Percentiles rank a stretch among this genome's conserved stretches.
Evolutionary conservation across 2,113 vertebrate species (phyloP).

Genomic region (Nerophis lumbriciformis): DNA sequence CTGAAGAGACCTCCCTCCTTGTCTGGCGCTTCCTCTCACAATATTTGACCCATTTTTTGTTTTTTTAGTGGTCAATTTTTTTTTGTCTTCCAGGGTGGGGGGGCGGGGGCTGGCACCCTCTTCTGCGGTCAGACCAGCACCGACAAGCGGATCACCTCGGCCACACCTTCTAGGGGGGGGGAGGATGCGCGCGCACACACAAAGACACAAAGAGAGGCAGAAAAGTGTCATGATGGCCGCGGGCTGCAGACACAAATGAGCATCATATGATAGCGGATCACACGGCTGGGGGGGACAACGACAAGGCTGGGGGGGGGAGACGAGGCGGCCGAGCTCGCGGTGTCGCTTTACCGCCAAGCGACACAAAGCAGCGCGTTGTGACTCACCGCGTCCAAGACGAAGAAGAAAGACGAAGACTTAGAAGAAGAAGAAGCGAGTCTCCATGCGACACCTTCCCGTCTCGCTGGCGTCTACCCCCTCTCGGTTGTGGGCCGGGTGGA

Average conservation of each 20-base stretch:
- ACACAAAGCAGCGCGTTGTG: constrained; percentile 69
- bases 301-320: constrained; percentile 34
- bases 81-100: constrained; percentile 15
- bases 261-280: constrained; percentile 75
- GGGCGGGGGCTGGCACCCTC: constrained; percentile 37
- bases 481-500: constrained; percentile 24
- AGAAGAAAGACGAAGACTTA: constrained; percentile 9
- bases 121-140: constrained; percentile 59
- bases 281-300: constrained; percentile 35
- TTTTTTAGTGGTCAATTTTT: not conserved
- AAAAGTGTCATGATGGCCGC: constrained; percentile 56
- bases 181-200: constrained; percentile 34
- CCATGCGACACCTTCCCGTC: not conserved
- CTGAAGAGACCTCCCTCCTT: constrained; percentile 36
- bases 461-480: not conserved
- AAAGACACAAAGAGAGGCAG: constrained; percentile 66
- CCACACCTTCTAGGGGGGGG: constrained; percentile 70
- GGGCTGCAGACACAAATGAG: constrained; percentile 51
- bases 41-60: constrained; percentile 40
- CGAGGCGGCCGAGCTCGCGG: constrained; percentile 51
- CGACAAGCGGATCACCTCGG: constrained; percentile 60
- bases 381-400: constrained; percentile 60
- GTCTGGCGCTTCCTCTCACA: constrained; percentile 31
- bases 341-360: constrained; percentile 33
- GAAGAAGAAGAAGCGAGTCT: not conserved